Evolutionary conservation across 2,888 invertebrate species (phyloP), one percentile per base, ranked within the genome.

Genomic region (Mesorhabditis sp.): DNA sequence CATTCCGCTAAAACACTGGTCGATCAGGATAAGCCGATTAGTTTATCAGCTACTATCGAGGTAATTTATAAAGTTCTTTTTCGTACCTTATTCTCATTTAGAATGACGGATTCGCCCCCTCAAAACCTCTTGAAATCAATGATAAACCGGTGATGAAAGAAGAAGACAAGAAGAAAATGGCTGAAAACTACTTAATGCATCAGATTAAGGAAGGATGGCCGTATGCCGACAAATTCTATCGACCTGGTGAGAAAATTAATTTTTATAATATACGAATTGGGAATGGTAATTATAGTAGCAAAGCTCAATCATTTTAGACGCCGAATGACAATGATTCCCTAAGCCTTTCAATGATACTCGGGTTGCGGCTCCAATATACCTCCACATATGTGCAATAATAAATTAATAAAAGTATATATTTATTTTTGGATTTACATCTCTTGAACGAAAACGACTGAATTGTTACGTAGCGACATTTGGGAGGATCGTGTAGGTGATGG

Each of bases 151-250:
- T 50, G n/a, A n/a, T n/a, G 7, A 28, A 28, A 28, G 58, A 50
- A 50, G 58, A 75, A 72, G 71, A 80, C 45, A 76, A 76, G 68
- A 76, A 74, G 62, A 75, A 69, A 15, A 68, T 80, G 66, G 83
- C 79, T 13, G 79, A 83, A 67, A 72, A 79, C 42, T 77, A 76
- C 68, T 68, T 84, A 15, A 75, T 80, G 66, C 76, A 83, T 65
- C 80, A 82, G 70, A 82, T 85, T 69, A 77, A 79, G 68, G 76
- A 79, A 66, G 84, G 84, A 66, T 84, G 84, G 84, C 84, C 84
- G 5, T 84, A 84, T 69, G 80, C 82, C 66, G 84, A 84, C 45
- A 73, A 76, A 45, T 84, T 82, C 72, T 84, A 83, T 63, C 70
- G 80, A 74, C 78, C 81, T 69, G 80, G 76, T 77, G 43, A 67